Base-by-base conservation (phyloP, 2,797 vertebrate genomes). In the Bovichtus variegatus region DNA sequence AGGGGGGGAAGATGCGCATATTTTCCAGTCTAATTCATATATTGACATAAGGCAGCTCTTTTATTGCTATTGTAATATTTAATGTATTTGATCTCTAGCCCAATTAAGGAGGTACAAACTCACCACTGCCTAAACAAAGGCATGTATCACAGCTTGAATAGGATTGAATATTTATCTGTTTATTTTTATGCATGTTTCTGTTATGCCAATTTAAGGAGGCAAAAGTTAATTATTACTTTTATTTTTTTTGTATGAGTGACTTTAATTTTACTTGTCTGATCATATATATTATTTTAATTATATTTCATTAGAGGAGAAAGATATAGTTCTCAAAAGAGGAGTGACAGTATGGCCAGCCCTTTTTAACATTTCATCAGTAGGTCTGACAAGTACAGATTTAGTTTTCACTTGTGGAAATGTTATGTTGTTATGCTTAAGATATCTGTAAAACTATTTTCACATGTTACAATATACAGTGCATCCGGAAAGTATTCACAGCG, bases 11-110 rank as follows among this genome's bases (percentile, higher is more conserved):
- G 13, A 78, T 54, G 64, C 7, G 38, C 34, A 31, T 54, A 62
- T 78, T 83, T 88, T 73, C 59, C 58, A 68, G 43, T 70, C 50
- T 80, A 78, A 51, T 84, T 80, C 75, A 79, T 80, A 58, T 75
- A 82, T 71, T 78, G 55, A 90, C 72, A 57, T 46, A 82, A 87
- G 95, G 95, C 95, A 96, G 94, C 95, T 88, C 57, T 94, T 90
- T 84, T 87, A 83, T 90, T 86, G 86, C 88, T 94, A 92, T 84
- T 92, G 88, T 94, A 91, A 86, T 91, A 91, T 90, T 92, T 91
- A 90, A 89, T 82, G 65, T 91, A 89, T 92, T 91, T 86, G 84
- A 83, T 88, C 60, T 78, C 71, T 59, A 78, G 71, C 72, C 74
- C 46, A 53, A 66, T 75, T 36, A 54, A 60, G 54, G 44, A 79